These are phyloP conservation scores for Holcopasites calliopsidis DNA, from an alignment of 1,140 invertebrate genomes.

Conservation along the genomic window DNA sequence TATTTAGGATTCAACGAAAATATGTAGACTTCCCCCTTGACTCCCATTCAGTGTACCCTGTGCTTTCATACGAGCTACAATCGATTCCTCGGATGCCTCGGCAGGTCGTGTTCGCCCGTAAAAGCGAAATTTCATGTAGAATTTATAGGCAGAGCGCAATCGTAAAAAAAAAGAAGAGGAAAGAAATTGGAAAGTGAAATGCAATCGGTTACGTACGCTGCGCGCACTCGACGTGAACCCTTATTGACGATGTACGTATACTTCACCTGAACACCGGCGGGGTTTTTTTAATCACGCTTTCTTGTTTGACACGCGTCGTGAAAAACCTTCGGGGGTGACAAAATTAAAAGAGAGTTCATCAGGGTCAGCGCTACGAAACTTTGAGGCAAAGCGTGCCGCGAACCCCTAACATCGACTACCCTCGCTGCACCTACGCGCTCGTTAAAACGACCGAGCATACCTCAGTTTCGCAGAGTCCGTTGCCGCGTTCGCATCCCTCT, in stretches of 20 bases:
- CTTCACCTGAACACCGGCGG: no score
- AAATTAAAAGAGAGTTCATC: no score
- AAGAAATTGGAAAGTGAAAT: no score
- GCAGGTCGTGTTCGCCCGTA: not conserved
- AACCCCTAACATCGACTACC: slow-evolving; percentile 1
- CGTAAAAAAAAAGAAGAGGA: not conserved
- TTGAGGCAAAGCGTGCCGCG: not conserved
- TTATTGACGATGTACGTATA: no score
- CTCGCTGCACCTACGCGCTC: slow-evolving; percentile 27
- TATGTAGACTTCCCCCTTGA: no score
- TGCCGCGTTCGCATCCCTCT: slow-evolving; percentile 59
- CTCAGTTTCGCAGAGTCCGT: slow-evolving; percentile 66
- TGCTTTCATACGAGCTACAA: not conserved
- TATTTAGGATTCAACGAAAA: not conserved
- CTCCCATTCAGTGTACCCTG: not conserved
- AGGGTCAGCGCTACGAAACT: not conserved
- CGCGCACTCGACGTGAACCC: no score
- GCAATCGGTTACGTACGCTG: no score
- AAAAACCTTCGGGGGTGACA: no score
- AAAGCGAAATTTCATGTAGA: not conserved
- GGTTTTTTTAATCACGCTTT: no score
- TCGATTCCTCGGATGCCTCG: not conserved
- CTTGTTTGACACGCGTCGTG: no score
- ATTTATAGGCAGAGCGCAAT: not conserved
- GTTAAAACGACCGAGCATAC: slow-evolving; percentile 58